A percentile compares a stretch with the other conserved stretches of the same genome.
Evolutionary conservation across 2,888 invertebrate genomes (phyloP).

Genomic region (Pandemis cinnamomeana): DNA sequence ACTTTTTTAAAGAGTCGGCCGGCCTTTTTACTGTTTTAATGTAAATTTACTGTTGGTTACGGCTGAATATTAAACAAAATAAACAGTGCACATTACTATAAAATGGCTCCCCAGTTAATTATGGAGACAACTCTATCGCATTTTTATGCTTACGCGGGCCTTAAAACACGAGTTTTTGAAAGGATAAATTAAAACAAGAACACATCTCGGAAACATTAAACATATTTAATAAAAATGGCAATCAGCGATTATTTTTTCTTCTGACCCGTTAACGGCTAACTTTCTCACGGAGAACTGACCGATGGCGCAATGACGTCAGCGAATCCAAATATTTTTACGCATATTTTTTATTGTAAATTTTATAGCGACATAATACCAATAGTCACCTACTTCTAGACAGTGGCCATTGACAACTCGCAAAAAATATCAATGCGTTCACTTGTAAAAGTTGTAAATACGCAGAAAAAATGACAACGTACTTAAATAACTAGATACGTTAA

Average conservation of each 20-base stretch:
- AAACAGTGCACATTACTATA: neutral
- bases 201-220: neutral
- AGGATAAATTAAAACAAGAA: no score
- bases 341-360: no score
- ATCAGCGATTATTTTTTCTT: neutral
- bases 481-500: neutral
- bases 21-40: conserved; percentile 58
- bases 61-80: conserved; percentile 21
- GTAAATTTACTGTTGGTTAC: conserved; percentile 29
- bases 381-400: no score
- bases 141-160: neutral
- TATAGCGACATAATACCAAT: no score
- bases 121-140: neutral
- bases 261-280: no score
- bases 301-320: no score
- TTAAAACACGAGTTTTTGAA: no score
- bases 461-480: no score
- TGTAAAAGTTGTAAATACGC: neutral
- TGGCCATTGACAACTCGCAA: no score
- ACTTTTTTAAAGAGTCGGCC: conserved; percentile 54
- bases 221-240: neutral
- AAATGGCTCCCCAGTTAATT: neutral
- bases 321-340: no score
- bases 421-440: no score
- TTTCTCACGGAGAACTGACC: no score